Base-by-base conservation (phyloP, 2,113 vertebrate genomes). In the Pterophyllum scalare region DNA sequence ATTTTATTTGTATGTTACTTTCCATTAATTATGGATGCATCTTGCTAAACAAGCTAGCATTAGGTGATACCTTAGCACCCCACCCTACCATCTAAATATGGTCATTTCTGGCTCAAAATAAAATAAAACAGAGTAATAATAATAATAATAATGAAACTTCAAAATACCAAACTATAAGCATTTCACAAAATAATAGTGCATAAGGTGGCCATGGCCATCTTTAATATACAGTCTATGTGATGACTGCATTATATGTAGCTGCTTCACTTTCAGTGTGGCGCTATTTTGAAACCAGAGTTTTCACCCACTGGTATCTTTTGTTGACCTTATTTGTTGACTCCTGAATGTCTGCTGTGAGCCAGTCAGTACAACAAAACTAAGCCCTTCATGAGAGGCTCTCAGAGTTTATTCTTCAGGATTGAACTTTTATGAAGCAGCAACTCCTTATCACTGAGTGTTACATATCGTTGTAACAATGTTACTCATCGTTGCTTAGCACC, bases 161-260 rank as follows among this genome's bases (percentile, higher is more conserved):
- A 49, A 49, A 49, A 49, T 49, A 17, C 46, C 46, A 49, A 15
- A 49, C 3, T 46, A 13, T 46, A 46, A 46, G 43, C 5, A 49
- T 7, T 49, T 6, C 46, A 17, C 46, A 49, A 52, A 52, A 15
- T 4, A 52, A 15, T 4, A 52, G 6, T 52, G 17, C 15, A 5
- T 7, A 1, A 5, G 6, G 49, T 7, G 31, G 67, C 46, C n/a
- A n/a, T n/a, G 13, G 20, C 17, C 67, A 54, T 72, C 65, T 72
- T 31, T 72, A 52, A 72, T 52, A 72, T 72, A 52, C 24, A 72
- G 67, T 54, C 46, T 72, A 11, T 72, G 67, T 52, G 46, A 52
- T 31, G 46, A 72, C 43, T 72, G 43, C 26, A 70, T 49, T 12
- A 24, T 70, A 28, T 49, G 49, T 70, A 70, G 24, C 15, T 28